phyloP scores from a whole-genome alignment of 2,113 vertebrate species.

The Anthoscopus minutus region DNA sequence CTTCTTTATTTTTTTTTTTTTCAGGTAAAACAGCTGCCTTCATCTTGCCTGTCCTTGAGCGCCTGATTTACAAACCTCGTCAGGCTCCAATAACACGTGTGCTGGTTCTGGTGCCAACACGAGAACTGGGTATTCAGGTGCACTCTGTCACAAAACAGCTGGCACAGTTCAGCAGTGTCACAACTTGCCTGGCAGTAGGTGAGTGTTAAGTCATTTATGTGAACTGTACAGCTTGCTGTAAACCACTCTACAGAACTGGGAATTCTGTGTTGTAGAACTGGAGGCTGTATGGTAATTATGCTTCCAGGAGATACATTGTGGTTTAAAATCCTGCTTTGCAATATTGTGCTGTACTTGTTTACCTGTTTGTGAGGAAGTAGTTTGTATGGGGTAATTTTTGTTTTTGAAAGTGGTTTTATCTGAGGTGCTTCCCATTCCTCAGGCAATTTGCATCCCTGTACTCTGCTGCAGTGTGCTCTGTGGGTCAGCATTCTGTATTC shows the following conservation, averaged over 20 bases:
- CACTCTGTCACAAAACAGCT: conserved; percentile 89
- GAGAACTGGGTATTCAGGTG: conserved; percentile 96
- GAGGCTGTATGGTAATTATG: background rate
- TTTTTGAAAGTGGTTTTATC: background rate
- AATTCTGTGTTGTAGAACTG: background rate
- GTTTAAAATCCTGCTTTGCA: background rate
- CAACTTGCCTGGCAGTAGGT: conserved; percentile 91
- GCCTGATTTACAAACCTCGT: conserved; percentile 92
- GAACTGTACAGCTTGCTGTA: background rate
- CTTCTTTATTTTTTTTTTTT: background rate
- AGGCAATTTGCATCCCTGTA: background rate
- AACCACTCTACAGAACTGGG: background rate
- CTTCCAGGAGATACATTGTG: background rate
- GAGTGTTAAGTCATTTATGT: conserved; percentile 23
- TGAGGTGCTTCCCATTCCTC: background rate
- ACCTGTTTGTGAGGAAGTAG: background rate
- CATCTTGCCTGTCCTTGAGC: conserved; percentile 90
- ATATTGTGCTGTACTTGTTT: background rate
- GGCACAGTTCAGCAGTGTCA: conserved; percentile 89
- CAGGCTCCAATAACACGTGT: conserved; percentile 88
- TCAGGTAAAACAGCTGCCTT: conserved; percentile 96
- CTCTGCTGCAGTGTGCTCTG: background rate
- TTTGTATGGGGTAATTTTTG: background rate
- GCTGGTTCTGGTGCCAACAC: conserved; percentile 89
- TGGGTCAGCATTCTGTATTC: background rate